Evolutionary conservation across 2,888 invertebrate species (phyloP), one percentile per base, ranked within the genome.

Genomic region (Microchrysa polita): DNA sequence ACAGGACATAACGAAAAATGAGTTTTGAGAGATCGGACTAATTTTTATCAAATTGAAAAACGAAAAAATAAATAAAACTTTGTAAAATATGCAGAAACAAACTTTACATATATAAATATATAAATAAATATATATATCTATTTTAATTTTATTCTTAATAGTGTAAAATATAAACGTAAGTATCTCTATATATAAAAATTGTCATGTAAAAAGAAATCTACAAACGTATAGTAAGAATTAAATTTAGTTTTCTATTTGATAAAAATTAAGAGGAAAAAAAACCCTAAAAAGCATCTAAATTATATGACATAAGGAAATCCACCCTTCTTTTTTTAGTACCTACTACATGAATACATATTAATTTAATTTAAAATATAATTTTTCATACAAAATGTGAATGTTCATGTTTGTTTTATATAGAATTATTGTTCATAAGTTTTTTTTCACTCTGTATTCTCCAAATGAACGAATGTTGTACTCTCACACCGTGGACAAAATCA

Each of bases 21-120:
- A 57, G 23, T 34, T 57, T 34, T 57, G 69, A 69, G 69, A 69
- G 57, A 55, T 40, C 69, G 69, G 69, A 69, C 69, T 69, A 69
- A 69, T 69, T 69, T 69, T 69, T 52, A 67, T 69, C 57, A 63
- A n/a, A 63, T 16, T 18, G 40, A 27, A 27, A 60, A 27, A 60
- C 12, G 14, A 65, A 65, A 16, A 48, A 67, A 20, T 16, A 53
- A 12, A 40, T 20, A 14, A 57, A 42, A 55, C 10, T 7, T n/a
- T 44, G 16, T 55, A 55, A 69, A 67, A n/a, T 34, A 34, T 34
- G 27, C 27, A 34, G 27, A 34, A 34, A 34, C 27, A 34, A 34
- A 34, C 27, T 34, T 34, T 34, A 34, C 27, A 34, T 34, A 34
- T 5, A 34, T 34, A 2, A 5, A 34, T 34, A 34, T 34, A 34